Evolutionary conservation across 2,888 invertebrate genomes (phyloP).

Genomic region (Cheilosia vulpina): DNA sequence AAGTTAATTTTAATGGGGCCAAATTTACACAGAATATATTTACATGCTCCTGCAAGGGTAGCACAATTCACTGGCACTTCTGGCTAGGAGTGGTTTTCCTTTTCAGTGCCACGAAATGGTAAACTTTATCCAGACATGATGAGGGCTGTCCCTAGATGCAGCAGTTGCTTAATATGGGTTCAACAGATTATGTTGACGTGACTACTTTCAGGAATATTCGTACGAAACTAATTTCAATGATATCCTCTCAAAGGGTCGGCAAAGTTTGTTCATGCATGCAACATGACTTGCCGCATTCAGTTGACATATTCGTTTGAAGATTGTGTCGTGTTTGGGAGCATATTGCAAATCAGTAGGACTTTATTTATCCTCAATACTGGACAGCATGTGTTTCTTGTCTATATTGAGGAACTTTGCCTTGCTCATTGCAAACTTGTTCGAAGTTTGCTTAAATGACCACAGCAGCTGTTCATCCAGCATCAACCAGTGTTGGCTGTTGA

Average conservation of each 20-base stretch:
- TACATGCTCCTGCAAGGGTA: neutral
- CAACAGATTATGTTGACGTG: constrained; percentile 44
- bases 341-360: neutral
- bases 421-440: neutral
- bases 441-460: neutral
- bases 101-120: constrained; percentile 20
- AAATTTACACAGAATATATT: constrained; percentile 28
- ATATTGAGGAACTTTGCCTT: neutral
- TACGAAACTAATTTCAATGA: constrained; percentile 24
- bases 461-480: neutral
- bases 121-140: constrained; percentile 17
- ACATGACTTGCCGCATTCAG: constrained; percentile 14
- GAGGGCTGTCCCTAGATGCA: constrained; percentile 34
- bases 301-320: constrained; percentile 29
- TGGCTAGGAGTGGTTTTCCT: neutral
- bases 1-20: constrained; percentile 61
- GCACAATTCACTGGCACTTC: constrained; percentile 14
- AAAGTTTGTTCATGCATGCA: constrained; percentile 5
- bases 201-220: constrained; percentile 35
- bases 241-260: constrained; percentile 7
- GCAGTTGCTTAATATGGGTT: constrained; percentile 47
- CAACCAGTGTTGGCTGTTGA: neutral
- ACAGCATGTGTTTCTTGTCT: constrained; percentile 9
- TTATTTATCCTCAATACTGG: neutral
- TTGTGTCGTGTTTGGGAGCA: neutral